Percentiles rank a stretch among this genome's conserved stretches.
Conservation (phyloP, 64 coral and sea anemone genomes). For the Pachyseris speciosa region DNA sequence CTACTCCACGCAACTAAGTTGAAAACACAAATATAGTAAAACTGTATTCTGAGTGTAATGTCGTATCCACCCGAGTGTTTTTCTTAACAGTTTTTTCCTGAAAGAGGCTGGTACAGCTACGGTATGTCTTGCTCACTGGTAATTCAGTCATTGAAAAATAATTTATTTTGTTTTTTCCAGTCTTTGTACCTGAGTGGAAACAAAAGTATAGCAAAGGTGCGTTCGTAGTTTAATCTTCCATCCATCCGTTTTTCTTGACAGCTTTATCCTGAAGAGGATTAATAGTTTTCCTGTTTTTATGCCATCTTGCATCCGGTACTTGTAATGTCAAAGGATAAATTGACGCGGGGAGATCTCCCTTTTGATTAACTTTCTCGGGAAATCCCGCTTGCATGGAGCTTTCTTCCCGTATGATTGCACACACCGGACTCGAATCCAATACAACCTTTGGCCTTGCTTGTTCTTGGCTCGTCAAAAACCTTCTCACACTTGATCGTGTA, state of each 20-base stretch:
- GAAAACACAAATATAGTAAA: no score
- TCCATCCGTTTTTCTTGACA: conserved; percentile 33
- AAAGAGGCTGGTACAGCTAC: no score
- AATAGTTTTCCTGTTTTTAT: background rate
- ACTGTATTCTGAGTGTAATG: no score
- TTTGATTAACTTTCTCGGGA: background rate
- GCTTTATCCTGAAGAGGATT: background rate
- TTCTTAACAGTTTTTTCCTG: no score
- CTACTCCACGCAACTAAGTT: no score
- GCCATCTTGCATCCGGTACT: background rate
- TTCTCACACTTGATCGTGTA: conserved; percentile 17
- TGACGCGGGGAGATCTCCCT: background rate
- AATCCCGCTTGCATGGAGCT: background rate
- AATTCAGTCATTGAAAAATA: no score
- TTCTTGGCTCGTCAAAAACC: conserved; percentile 4
- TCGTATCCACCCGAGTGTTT: no score
- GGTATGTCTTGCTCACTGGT: no score
- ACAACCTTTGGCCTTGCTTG: background rate
- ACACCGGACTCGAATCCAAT: background rate
- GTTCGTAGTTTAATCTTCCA: background rate
- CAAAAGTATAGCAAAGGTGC: no score
- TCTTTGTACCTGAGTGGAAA: no score
- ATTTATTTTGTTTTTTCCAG: no score
- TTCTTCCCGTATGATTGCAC: conserved; percentile 20
- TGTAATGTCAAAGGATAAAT: conserved; percentile 33